Base-by-base conservation (phyloP, 2,888 invertebrate genomes). In the Sepioteuthis lessoniana region DNA sequence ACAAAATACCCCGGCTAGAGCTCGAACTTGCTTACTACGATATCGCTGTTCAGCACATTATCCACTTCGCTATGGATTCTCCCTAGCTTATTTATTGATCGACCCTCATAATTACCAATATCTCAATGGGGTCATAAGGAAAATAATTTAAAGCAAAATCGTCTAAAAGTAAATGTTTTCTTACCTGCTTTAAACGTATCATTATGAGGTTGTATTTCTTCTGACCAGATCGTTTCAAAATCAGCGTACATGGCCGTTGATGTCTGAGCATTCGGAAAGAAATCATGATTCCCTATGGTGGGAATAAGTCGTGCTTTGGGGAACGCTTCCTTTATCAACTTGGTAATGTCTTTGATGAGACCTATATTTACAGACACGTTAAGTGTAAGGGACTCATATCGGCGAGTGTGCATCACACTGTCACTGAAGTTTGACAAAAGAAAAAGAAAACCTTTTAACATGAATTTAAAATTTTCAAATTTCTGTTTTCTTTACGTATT, bases 251-350 rank as follows among this genome's bases (percentile, higher is more conserved):
- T 95, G 37, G 96, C 96, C 50, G 96, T 96, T n/a, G 97, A 95
- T 98, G 98, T 96, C 97, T 98, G 60, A 98, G 96, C 96, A 93
- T 96, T 95, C 0, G 97, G 97, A 94, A 95, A 97, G 96, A 97
- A 98, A 97, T 99, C 99, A 97, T 98, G 98, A 97, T 99, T 99
- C 0, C 99, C 99, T 95, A 99, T 97, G 28, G 98, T 98, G 21
- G 99, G 99, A 97, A 98, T 98, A 95, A 99, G 98, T 97, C 98
- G 98, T 97, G 98, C 98, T 25, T 98, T 98, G 0, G 98, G 98
- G 94, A 97, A 97, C 7, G 94, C 94, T 10, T 93, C 94, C 13
- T 94, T 94, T 8, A 99, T 97, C 94, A 98, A 97, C 95, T 98
- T 98, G 10, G 97, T 97, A 35, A 96, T 98, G 97, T 98, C 98